Evolutionary conservation across 2,797 vertebrate species (phyloP).

Genomic region (Crenichthys baileyi): DNA sequence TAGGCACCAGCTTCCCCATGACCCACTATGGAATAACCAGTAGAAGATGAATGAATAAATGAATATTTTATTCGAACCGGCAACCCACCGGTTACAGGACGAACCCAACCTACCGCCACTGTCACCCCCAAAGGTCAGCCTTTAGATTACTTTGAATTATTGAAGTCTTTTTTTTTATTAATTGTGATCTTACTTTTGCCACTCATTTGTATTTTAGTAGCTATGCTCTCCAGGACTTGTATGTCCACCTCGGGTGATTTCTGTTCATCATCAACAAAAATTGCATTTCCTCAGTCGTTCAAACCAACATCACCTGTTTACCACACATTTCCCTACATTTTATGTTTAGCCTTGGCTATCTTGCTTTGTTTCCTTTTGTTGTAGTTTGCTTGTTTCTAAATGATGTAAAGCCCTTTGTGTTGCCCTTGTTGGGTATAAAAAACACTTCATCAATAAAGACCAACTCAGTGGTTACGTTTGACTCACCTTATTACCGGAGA

Average conservation of each 20-base stretch:
- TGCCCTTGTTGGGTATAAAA: background rate
- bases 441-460: background rate
- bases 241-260: background rate
- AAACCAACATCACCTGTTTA: too few relatives aligned
- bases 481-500: slow-evolving; percentile 97
- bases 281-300: background rate
- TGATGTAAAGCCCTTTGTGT: background rate
- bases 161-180: background rate
- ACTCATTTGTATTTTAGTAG: background rate
- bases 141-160: background rate
- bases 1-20: too few relatives aligned
- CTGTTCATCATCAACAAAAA: background rate
- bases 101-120: too few relatives aligned
- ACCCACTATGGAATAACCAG: too few relatives aligned
- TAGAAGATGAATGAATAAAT: too few relatives aligned
- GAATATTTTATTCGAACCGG: too few relatives aligned
- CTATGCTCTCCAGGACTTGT: background rate
- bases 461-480: background rate
- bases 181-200: background rate
- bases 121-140: background rate
- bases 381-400: background rate
- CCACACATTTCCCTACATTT: background rate
- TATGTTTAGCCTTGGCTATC: background rate
- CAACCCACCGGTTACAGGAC: too few relatives aligned
- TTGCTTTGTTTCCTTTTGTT: too few relatives aligned